phyloP scores from a whole-genome alignment of 2,113 vertebrate species.

The Eolophus roseicapilla region DNA sequence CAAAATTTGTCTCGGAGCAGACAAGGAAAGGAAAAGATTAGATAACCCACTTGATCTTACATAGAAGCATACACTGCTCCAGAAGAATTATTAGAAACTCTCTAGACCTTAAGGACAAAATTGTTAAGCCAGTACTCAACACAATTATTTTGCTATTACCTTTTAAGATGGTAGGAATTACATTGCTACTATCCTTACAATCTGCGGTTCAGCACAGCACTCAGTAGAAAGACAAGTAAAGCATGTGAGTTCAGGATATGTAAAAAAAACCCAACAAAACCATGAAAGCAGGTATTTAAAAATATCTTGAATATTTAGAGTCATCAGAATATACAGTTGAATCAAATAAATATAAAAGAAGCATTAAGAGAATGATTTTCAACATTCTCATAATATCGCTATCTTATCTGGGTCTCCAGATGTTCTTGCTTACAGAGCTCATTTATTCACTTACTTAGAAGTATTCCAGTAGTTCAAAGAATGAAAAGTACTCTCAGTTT shows the following conservation, averaged over 20 bases:
- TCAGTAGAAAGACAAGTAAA: background rate
- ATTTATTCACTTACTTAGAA: conserved; percentile 14
- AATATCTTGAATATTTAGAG: background rate
- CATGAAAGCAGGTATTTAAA: background rate
- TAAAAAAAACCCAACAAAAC: background rate
- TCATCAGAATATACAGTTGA: background rate
- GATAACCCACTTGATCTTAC: background rate
- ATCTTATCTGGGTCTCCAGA: background rate
- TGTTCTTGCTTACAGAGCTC: background rate
- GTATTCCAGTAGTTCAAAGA: background rate
- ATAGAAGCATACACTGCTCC: background rate
- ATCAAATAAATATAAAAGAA: background rate
- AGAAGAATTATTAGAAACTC: background rate
- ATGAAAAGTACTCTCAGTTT: conserved; percentile 6
- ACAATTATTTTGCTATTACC: background rate
- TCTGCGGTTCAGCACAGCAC: background rate
- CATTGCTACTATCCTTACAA: background rate
- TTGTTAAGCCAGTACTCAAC: background rate
- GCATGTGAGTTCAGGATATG: background rate
- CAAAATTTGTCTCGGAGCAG: background rate
- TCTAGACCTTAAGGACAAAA: background rate
- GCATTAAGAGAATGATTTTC: background rate
- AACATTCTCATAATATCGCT: background rate
- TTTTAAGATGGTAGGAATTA: background rate
- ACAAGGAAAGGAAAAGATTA: background rate